Evolutionary conservation across 2,888 invertebrate genomes (phyloP).

Genomic region (Caenorhabditis sp.): DNA sequence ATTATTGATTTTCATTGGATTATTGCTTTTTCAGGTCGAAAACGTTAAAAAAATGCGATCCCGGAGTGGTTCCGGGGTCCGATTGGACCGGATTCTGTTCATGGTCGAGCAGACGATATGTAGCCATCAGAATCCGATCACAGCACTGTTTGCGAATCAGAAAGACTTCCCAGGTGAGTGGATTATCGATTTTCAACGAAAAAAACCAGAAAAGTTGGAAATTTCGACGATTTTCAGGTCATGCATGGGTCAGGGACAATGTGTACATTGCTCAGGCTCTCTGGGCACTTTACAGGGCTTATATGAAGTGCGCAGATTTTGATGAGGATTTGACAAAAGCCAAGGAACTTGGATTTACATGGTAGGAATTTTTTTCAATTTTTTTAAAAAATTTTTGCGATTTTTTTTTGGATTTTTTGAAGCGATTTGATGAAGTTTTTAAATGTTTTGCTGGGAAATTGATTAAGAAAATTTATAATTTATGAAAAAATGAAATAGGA

Average conservation of each 20-base stretch:
- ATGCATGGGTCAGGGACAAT: constrained; percentile 99
- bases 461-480: neutral
- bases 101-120: constrained; percentile 95
- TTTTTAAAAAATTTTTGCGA: constrained; percentile 3
- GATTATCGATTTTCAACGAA: too few species aligned
- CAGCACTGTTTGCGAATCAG: constrained; percentile 94
- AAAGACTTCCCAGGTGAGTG: constrained; percentile 79
- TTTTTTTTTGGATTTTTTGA: neutral
- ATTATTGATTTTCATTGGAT: too few species aligned
- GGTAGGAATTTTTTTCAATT: constrained; percentile 61
- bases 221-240: constrained; percentile 84
- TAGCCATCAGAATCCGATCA: constrained; percentile 94
- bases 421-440: neutral
- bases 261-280: constrained; percentile 96
- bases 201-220: neutral
- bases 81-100: constrained; percentile 96
- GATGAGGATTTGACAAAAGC: constrained; percentile 99
- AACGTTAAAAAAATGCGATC: constrained; percentile 81
- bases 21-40: too few species aligned
- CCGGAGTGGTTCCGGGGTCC: constrained; percentile 85
- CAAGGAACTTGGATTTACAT: constrained; percentile 92
- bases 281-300: constrained; percentile 98
- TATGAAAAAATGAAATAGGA: too few species aligned
- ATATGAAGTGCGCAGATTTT: constrained; percentile 98
- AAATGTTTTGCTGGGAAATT: neutral